A percentile compares a stretch with the other conserved stretches of the same genome.
Evolutionary conservation across 1,140 invertebrate genomes (phyloP).

Genomic region (Bombus haemorrhoidalis): DNA sequence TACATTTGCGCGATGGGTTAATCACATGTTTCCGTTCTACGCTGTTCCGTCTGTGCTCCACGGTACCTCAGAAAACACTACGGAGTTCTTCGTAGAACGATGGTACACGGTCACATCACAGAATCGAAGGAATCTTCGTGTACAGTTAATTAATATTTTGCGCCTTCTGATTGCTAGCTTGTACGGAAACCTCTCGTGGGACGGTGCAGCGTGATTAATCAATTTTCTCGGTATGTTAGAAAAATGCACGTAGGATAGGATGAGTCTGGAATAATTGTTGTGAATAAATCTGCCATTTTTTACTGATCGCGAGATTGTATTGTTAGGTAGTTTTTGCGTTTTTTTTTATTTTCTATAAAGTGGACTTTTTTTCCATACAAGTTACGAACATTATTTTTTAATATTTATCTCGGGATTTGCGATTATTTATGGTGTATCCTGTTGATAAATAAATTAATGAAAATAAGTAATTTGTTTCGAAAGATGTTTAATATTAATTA

Average conservation of each 20-base stretch:
- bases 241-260: background rate
- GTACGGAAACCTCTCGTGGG: background rate
- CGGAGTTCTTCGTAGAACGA: background rate
- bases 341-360: too few relatives aligned
- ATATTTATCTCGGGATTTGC: too few relatives aligned
- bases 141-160: constrained; percentile 14
- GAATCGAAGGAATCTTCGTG: background rate
- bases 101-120: background rate
- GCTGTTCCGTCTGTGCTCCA: background rate
- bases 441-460: too few relatives aligned
- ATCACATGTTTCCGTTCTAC: constrained; percentile 60
- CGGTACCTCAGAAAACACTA: too few relatives aligned
- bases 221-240: background rate
- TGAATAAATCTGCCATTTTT: background rate
- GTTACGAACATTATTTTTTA: too few relatives aligned
- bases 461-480: too few relatives aligned
- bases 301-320: too few relatives aligned
- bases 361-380: too few relatives aligned
- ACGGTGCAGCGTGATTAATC: background rate
- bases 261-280: background rate
- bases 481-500: too few relatives aligned
- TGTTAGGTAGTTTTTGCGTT: too few relatives aligned
- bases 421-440: too few relatives aligned
- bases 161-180: background rate
- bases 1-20: constrained; percentile 60